phyloP scores from a whole-genome alignment of 2,113 vertebrate genomes.

The Arenaria interpres region DNA sequence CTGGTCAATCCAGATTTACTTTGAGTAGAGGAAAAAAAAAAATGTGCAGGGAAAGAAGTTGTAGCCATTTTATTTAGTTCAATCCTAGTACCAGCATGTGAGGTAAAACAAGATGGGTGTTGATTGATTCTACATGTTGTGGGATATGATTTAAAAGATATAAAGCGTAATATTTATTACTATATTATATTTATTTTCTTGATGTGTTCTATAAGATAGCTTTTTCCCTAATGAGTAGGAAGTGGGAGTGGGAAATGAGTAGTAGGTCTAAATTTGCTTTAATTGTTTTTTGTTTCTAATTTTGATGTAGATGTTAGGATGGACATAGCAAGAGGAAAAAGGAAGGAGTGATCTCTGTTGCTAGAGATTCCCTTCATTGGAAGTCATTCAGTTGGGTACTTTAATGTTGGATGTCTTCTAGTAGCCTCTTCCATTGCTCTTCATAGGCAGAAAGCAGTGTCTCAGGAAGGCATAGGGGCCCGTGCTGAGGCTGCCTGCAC shows the following conservation, averaged over 20 bases:
- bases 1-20: neutral
- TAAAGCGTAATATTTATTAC: neutral
- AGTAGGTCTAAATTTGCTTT: neutral
- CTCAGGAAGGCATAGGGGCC: neutral
- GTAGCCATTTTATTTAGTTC: neutral
- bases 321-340: neutral
- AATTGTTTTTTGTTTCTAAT: neutral
- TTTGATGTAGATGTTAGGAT: neutral
- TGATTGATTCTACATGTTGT: neutral
- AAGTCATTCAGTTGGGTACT: neutral
- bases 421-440: neutral
- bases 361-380: neutral
- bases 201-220: neutral
- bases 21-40: neutral
- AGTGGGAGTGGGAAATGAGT: neutral
- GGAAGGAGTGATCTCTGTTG: neutral
- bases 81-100: neutral
- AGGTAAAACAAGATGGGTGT: neutral
- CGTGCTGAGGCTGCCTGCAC: neutral
- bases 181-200: neutral
- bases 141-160: neutral
- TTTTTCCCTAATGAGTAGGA: neutral
- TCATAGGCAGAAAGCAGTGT: neutral
- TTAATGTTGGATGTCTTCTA: neutral
- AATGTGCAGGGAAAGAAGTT: neutral